These are phyloP conservation scores for Yasuhikotakia modesta DNA, from an alignment of 2,797 vertebrate species.

Conservation along the genomic window DNA sequence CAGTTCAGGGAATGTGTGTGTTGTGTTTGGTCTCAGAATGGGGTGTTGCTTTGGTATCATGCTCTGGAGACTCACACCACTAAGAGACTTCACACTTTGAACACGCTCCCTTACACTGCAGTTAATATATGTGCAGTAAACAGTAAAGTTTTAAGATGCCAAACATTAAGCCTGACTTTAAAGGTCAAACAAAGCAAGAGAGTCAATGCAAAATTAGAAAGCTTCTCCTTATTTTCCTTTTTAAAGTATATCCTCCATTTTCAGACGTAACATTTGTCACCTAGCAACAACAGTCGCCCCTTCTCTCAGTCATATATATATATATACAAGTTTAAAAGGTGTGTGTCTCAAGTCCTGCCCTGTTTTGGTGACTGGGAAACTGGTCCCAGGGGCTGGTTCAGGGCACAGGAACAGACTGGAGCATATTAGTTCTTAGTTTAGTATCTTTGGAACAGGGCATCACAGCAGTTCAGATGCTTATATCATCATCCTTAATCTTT, in stretches of 20 bases:
- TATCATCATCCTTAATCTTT: too few relatives aligned
- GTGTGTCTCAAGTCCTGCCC: conserved; percentile 50
- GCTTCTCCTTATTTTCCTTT: conserved; percentile 17
- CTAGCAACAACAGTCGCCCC: conserved; percentile 75
- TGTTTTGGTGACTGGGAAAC: conserved; percentile 58
- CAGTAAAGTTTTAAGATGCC: not conserved
- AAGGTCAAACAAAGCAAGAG: conserved; percentile 36
- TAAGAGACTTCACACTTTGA: conserved; percentile 56
- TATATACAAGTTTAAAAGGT: not conserved
- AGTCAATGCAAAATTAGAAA: not conserved
- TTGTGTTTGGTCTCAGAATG: conserved; percentile 54
- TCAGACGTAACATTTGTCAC: conserved; percentile 62
- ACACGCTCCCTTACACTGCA: conserved; percentile 48
- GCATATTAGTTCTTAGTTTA: not conserved
- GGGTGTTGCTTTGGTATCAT: conserved; percentile 82
- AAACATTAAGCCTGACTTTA: conserved; percentile 2
- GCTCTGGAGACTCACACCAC: conserved; percentile 74
- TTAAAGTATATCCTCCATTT: conserved; percentile 40
- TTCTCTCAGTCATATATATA: conserved; percentile 55
- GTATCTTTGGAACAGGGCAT: not conserved
- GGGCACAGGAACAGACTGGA: conserved; percentile 34
- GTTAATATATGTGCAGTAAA: conserved; percentile 7
- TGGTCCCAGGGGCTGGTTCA: conserved; percentile 47
- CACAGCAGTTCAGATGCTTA: too few relatives aligned
- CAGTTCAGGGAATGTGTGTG: conserved; percentile 52